phyloP scores from a whole-genome alignment of 2,797 vertebrate species.

The Schizopygopsis malacanthus region DNA sequence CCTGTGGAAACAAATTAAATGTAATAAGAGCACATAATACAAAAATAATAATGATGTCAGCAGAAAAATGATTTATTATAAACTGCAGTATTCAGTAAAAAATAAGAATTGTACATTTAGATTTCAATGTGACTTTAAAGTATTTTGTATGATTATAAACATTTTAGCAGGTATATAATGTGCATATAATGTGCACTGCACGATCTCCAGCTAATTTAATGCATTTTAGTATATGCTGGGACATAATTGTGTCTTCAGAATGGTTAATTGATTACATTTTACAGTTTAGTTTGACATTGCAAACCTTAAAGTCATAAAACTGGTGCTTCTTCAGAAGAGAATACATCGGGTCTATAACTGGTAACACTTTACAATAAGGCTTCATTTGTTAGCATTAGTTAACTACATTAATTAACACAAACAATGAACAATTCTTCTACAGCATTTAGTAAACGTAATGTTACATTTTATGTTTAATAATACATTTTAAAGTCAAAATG shows the following conservation, averaged over 20 bases:
- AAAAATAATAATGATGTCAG: neutral
- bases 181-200: neutral
- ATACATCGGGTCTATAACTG: neutral
- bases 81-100: neutral
- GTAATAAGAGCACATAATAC: neutral
- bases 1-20: neutral
- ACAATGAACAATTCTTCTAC: neutral
- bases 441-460: neutral
- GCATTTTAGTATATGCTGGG: neutral
- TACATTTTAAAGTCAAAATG: neutral
- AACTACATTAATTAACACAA: too few species aligned
- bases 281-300: neutral
- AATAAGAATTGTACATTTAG: neutral
- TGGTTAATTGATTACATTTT: neutral
- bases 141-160: neutral
- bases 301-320: neutral
- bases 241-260: neutral
- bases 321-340: neutral
- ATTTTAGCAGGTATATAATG: neutral
- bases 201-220: neutral
- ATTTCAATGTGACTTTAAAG: neutral
- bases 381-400: neutral
- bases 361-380: neutral
- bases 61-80: neutral
- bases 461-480: neutral